Percentiles rank a stretch among this genome's conserved stretches.
phyloP scores from a whole-genome alignment of 2,797 vertebrate genomes.

The Anabacerthia variegaticeps region DNA sequence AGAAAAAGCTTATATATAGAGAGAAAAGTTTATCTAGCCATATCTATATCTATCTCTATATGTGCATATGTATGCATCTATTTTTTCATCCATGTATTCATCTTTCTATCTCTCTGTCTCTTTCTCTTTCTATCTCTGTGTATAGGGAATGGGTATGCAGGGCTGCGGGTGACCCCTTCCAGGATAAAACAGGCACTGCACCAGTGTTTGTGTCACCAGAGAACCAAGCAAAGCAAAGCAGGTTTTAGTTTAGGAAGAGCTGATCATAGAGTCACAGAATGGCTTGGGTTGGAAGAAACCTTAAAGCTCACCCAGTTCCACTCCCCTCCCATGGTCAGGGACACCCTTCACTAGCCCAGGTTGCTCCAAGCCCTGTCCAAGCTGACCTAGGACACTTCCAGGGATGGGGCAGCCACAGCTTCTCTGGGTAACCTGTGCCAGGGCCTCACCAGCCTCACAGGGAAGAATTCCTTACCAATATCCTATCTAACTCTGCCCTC shows the following conservation, averaged over 20 bases:
- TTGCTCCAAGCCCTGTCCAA: fast-evolving
- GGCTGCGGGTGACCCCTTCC: not conserved
- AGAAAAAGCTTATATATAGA: not conserved
- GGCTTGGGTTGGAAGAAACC: not conserved
- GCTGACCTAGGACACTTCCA: not conserved
- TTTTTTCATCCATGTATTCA: not conserved
- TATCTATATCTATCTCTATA: not conserved
- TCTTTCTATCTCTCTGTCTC: too few relatives aligned
- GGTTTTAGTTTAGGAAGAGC: not conserved
- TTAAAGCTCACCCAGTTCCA: fast-evolving
- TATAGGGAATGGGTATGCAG: not conserved
- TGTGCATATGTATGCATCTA: not conserved
- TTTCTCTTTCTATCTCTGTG: not conserved
- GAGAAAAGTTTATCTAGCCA: not conserved
- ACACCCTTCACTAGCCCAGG: not conserved
- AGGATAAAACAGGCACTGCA: not conserved
- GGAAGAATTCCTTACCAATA: not conserved
- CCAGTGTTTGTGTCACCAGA: not conserved
- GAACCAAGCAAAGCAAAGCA: not conserved
- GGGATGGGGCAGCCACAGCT: not conserved
- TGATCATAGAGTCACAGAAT: not conserved
- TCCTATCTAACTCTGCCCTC: not conserved
- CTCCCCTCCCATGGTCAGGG: not conserved
- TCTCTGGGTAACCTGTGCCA: not conserved
- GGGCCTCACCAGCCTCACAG: not conserved